These are phyloP conservation scores for Apostichopus leukothele DNA, from an alignment of 53 echinoderm and acorn worm genomes.

Conservation along the genomic window DNA sequence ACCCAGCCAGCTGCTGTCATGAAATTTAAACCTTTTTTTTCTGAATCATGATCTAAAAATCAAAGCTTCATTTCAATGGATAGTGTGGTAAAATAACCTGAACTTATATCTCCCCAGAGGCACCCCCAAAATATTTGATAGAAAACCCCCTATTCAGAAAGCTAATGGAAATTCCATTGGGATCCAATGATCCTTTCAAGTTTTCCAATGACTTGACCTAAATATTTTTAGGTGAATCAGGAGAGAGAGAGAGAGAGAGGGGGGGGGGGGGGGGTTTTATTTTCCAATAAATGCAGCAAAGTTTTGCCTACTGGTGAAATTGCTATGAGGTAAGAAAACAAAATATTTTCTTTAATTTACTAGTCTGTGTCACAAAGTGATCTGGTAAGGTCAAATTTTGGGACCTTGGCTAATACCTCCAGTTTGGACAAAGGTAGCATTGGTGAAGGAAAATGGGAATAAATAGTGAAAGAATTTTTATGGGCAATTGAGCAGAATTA, in stretches of 20 bases:
- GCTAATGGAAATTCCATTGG: conserved; percentile 20
- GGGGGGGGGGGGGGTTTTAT: too few relatives aligned
- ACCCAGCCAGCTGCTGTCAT: too few relatives aligned
- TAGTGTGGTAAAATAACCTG: background rate
- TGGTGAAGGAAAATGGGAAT: too few relatives aligned
- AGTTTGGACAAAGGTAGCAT: background rate
- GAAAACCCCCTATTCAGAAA: background rate
- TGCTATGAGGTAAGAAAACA: conserved; percentile 7
- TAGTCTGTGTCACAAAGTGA: background rate
- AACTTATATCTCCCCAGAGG: conserved; percentile 13
- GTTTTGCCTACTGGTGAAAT: background rate
- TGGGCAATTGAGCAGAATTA: conserved; percentile 19
- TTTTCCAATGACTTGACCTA: conserved; percentile 30
- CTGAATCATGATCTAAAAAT: too few relatives aligned
- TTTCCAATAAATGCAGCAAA: too few relatives aligned
- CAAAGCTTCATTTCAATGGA: background rate
- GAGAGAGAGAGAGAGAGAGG: background rate
- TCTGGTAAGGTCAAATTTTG: background rate
- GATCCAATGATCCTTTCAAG: background rate
- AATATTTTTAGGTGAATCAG: conserved; percentile 5
- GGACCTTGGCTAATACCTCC: background rate
- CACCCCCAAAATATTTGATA: background rate
- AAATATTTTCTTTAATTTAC: conserved; percentile 44
- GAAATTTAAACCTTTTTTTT: too few relatives aligned
- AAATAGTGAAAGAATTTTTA: background rate